Base-by-base conservation (phyloP, 2,797 vertebrate genomes). In the Limnodromus scolopaceus region DNA sequence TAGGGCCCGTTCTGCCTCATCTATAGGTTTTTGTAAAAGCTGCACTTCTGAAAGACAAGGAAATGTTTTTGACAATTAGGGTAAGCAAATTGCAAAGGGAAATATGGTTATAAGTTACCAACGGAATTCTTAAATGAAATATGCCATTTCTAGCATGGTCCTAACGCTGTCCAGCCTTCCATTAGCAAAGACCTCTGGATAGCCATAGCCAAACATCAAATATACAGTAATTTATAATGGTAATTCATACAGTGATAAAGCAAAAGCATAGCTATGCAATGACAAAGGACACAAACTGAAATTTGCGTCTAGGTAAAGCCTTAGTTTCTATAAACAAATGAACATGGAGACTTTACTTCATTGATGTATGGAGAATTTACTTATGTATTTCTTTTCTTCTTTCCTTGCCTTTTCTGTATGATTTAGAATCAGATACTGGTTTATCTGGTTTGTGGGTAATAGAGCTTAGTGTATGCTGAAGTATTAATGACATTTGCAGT, bases 121-220 rank as follows among this genome's bases (percentile, higher is more conserved):
- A 65, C 6, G 1, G 61, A 93, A 81, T 83, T 74, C 69, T 96
- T 98, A 98, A 98, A 98, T 97, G 98, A 98, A 98, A 97, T 95
- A 97, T 98, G 93, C 77, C 38, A 75, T 97, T 87, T 93, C 84
- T 98, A 98, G 98, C 97, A 90, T 61, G 79, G 86, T 96, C 94
- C 79, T 97, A 94, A 91, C 95, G 94, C 74, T 87, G 49, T 87
- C 87, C 84, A 75, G 17, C 75, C 89, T 96, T 95, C 89, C 71
- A 45, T 87, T 96, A 98, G 87, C 57, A 64, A 82, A 89, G 74
- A 78, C 86, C 70, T 94, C 70, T 96, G 74, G 66, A 93, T 89
- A 83, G 92, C 96, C 95, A 96, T 54, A 68, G 96, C 97, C 96
- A 93, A 97, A 14, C 92, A 94, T 84, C 75, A 97, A 96, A 96